Percentiles rank a stretch among this genome's conserved stretches.
phyloP scores from a whole-genome alignment of 2,888 invertebrate genomes.

The Plusia festucae region DNA sequence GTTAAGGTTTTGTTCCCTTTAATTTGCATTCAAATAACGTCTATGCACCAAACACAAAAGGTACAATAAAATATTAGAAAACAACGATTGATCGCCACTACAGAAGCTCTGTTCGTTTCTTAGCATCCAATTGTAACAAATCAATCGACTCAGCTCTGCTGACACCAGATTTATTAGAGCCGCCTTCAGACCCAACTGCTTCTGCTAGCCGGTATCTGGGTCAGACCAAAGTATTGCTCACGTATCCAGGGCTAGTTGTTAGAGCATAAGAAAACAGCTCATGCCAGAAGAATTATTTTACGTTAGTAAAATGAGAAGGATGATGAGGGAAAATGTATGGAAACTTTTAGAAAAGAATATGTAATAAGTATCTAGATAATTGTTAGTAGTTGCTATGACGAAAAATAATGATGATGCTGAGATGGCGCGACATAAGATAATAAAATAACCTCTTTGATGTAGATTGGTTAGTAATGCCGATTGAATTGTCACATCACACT shows the following conservation, averaged over 20 bases:
- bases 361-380: no score
- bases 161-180: constrained; percentile 50
- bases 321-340: background rate
- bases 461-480: no score
- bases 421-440: background rate
- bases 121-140: constrained; percentile 18
- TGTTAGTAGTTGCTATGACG: background rate
- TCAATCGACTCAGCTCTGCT: constrained; percentile 35
- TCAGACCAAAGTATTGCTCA: constrained; percentile 21
- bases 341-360: no score
- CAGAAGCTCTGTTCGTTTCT: constrained; percentile 20
- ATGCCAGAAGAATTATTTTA: no score
- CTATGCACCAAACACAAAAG: no score
- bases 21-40: no score
- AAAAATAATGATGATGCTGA: background rate
- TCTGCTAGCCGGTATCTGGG: constrained; percentile 38
- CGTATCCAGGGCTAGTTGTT: constrained; percentile 7
- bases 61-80: background rate
- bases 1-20: background rate
- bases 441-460: no score
- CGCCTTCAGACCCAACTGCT: constrained; percentile 30
- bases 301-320: no score
- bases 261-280: no score
- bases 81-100: background rate
- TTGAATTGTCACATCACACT: no score